phyloP scores from a whole-genome alignment of 2,888 invertebrate genomes.

The Hofmannophila pseudospretella region DNA sequence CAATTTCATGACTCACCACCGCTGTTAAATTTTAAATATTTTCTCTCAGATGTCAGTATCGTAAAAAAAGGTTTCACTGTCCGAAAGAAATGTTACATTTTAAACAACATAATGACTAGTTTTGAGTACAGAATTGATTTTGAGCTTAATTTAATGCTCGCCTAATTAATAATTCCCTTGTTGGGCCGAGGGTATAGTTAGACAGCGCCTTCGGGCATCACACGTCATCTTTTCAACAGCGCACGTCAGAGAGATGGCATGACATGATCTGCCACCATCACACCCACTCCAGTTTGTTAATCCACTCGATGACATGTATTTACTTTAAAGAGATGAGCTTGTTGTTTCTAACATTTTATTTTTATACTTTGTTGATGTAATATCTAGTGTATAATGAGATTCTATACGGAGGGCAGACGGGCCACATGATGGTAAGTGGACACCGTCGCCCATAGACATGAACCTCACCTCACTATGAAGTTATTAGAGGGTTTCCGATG shows the following conservation, averaged over 20 bases:
- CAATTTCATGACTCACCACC: slow-evolving; percentile 53
- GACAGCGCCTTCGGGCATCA: slow-evolving; percentile 19
- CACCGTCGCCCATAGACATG: too few species aligned
- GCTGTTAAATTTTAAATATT: slow-evolving; percentile 28
- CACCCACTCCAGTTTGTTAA: slow-evolving; percentile 35
- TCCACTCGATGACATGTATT: slow-evolving; percentile 34
- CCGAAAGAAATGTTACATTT: slow-evolving; percentile 5
- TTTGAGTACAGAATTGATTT: slow-evolving; percentile 5
- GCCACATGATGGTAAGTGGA: too few species aligned
- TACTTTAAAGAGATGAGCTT: slow-evolving; percentile 21
- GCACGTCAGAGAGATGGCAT: slow-evolving; percentile 32
- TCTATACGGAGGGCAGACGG: too few species aligned
- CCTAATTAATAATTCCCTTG: slow-evolving; percentile 24
- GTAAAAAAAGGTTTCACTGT: not conserved
- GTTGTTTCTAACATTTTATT: not conserved
- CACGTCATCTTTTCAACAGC: slow-evolving; percentile 27
- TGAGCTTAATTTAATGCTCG: slow-evolving; percentile 2
- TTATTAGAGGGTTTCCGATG: too few species aligned
- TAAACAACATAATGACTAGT: slow-evolving; percentile 5
- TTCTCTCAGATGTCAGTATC: slow-evolving; percentile 18
- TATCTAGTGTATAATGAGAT: too few species aligned
- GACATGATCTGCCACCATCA: slow-evolving; percentile 32
- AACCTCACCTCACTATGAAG: too few species aligned
- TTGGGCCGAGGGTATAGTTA: slow-evolving; percentile 16
- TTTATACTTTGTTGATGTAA: slow-evolving; percentile 21